Conservation (phyloP, 2,797 vertebrate genomes). For the Taeniopygia guttata region DNA sequence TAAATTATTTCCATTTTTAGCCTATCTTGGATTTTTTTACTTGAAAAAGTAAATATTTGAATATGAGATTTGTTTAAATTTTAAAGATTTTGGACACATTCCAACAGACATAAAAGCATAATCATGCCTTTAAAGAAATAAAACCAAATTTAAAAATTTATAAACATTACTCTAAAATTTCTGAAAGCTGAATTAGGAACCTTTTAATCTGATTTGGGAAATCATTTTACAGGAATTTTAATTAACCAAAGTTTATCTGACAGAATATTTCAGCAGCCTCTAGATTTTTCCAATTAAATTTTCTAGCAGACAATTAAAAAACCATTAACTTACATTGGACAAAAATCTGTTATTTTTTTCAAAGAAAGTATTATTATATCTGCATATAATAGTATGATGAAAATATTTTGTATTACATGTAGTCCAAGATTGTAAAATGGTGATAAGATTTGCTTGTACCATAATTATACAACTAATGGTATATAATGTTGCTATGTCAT, state of each 20-base stretch:
- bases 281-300: not conserved
- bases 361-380: not conserved
- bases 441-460: not conserved
- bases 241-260: not conserved
- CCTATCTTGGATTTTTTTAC: not conserved
- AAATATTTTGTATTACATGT: not conserved
- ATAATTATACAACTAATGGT: not conserved
- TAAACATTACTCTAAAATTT: not conserved
- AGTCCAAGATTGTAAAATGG: not conserved
- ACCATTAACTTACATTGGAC: not conserved
- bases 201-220: not conserved
- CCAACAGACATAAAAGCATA: no score
- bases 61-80: not conserved
- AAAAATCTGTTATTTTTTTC: not conserved
- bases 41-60: not conserved
- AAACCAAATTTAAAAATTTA: not conserved
- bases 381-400: fast-evolving
- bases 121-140: not conserved
- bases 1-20: not conserved
- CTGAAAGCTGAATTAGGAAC: not conserved
- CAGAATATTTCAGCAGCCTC: not conserved
- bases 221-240: not conserved
- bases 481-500: not conserved
- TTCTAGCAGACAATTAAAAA: not conserved
- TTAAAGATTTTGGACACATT: not conserved